These are phyloP conservation scores for Drosophila bifasciata DNA, from an alignment of 1,140 invertebrate species.

Conservation along the genomic window DNA sequence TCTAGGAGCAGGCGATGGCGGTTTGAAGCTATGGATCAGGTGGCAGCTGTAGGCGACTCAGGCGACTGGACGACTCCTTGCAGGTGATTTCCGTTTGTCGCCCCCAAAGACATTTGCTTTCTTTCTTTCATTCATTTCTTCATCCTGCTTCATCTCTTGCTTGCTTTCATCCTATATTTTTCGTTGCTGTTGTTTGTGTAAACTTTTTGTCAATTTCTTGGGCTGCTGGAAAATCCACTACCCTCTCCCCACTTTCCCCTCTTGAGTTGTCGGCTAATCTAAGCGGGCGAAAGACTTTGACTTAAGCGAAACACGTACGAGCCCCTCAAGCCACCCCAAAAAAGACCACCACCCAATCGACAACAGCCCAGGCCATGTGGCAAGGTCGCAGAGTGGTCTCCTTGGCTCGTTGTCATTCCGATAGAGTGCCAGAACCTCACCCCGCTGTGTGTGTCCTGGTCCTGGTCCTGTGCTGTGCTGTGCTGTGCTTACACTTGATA, in stretches of 20 bases:
- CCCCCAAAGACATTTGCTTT: conserved; percentile 47
- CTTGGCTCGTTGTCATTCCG: conserved; percentile 55
- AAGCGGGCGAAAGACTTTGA: conserved; percentile 10
- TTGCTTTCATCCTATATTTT: conserved; percentile 19
- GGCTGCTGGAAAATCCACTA: background rate
- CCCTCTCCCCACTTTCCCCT: background rate
- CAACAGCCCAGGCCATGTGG: background rate
- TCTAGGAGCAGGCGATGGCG: background rate
- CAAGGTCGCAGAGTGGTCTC: conserved; percentile 35
- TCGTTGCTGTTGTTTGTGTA: conserved; percentile 1
- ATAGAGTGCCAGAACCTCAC: conserved; percentile 11
- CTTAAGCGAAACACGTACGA: conserved; percentile 64
- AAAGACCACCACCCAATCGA: conserved; percentile 8
- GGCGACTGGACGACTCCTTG: conserved; percentile 28
- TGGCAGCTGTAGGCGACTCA: background rate
- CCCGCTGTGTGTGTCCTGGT: conserved; percentile 5
- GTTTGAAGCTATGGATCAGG: too few relatives aligned
- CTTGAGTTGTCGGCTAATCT: conserved; percentile 56
- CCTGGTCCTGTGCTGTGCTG: conserved; percentile 9
- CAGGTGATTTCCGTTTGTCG: conserved; percentile 63
- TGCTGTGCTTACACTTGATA: conserved; percentile 70
- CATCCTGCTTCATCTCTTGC: too few relatives aligned
- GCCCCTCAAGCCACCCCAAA: background rate
- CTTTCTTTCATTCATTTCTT: too few relatives aligned
- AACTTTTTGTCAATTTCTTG: conserved; percentile 56